These are phyloP conservation scores for Crambe crambe DNA, from an alignment of 37 sponge, comb jelly and placozoan species.

Conservation along the genomic window DNA sequence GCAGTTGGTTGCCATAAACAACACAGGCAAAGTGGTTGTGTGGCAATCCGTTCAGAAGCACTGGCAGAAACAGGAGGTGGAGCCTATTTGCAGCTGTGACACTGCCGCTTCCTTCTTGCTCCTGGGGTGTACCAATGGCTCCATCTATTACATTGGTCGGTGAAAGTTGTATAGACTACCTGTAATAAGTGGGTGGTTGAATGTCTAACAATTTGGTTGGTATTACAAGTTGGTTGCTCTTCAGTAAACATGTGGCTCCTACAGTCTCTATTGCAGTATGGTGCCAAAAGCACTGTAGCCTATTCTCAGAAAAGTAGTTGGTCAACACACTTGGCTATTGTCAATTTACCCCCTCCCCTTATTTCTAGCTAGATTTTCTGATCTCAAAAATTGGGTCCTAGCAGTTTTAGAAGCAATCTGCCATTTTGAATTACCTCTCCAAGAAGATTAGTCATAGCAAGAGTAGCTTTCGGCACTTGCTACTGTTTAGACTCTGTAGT, in stretches of 20 bases:
- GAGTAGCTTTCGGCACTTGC: too few relatives aligned
- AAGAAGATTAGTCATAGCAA: too few relatives aligned
- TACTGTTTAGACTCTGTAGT: too few relatives aligned
- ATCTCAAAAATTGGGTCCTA: too few relatives aligned
- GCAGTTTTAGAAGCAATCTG: too few relatives aligned
- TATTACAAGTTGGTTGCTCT: background rate
- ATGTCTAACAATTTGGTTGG: background rate
- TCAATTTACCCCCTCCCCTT: too few relatives aligned
- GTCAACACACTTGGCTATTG: too few relatives aligned
- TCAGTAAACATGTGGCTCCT: background rate
- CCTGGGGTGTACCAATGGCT: conserved; percentile 87
- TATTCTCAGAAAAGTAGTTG: too few relatives aligned
- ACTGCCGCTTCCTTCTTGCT: conserved; percentile 87
- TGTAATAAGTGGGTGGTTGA: background rate
- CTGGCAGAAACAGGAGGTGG: conserved; percentile 86
- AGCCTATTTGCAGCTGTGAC: conserved; percentile 92
- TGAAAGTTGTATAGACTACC: too few relatives aligned
- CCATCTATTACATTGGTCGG: conserved; percentile 91
- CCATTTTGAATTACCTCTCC: too few relatives aligned
- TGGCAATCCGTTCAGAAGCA: conserved; percentile 93
- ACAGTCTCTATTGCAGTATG: background rate
- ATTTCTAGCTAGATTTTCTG: too few relatives aligned
- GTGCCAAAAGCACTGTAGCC: too few relatives aligned
- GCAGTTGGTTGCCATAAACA: conserved; percentile 91
- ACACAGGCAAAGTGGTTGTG: conserved; percentile 91